Base-by-base conservation (phyloP, 2,888 invertebrate genomes). In the Caenorhabditis sulstoni region DNA sequence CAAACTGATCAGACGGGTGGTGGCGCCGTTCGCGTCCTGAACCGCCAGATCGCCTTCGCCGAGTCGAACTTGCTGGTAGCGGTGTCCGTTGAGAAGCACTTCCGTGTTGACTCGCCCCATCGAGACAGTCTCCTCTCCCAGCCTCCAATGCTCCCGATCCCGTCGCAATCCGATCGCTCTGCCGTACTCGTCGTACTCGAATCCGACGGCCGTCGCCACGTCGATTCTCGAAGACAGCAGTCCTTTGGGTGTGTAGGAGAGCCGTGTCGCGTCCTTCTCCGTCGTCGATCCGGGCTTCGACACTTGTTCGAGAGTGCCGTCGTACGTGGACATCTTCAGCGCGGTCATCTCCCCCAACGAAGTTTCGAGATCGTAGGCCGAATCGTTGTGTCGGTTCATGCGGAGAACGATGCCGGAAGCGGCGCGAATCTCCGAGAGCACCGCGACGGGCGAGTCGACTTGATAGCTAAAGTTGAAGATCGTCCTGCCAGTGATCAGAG, bases 391-490 rank as follows among this genome's bases (percentile, higher is more conserved):
- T 16, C 83, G 79, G 18, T 65, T 66, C 22, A 86, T 14, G 37
- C 78, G 75, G 29, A 98, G 94, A 92, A 95, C 95, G 71, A 91
- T 90, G 90, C 96, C 96, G 3, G 96, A 95, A 74, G 95, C 95
- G 91, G 97, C 97, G 1, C 95, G 96, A 1, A 98, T 96, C 0
- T 95, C 95, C n/a, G 95, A 95, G 65, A 98, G 92, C 90, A 95
- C 95, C 90, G 97, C 97, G 57, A 77, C 67, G 90, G 95, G 96
- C 0, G 97, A 97, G 90, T 97, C 97, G 0, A 97, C 96, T 86
- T 96, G 96, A 92, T 98, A 98, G 23, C 96, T 93, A 92, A 98
- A 98, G 57, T 96, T 95, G 91, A 97, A 97, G 90, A 96, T 93
- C 9, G 68, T 95, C 91, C 95, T 95, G 57, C 95, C 96, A n/a